Evolutionary conservation across 2,888 invertebrate genomes (phyloP), one percentile per base, ranked within the genome.

Genomic region (Heliconius hortense): DNA sequence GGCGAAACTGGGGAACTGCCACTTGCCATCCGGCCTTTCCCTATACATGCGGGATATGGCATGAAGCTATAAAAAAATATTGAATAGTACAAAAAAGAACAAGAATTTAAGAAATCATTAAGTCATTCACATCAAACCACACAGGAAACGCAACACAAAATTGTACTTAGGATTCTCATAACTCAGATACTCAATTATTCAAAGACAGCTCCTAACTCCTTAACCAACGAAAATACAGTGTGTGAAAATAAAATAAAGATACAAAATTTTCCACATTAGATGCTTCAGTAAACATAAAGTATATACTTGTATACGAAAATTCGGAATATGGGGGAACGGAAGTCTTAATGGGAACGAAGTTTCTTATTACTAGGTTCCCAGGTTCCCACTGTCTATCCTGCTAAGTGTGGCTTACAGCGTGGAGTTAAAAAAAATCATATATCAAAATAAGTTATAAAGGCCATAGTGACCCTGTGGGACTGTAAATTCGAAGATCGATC

Each of bases 101-200:
- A n/a, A 21, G n/a, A 35, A 35, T 4, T 35, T 35, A 11, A 8
- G 35, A n/a, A 35, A 64, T 63, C 21, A 64, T 35, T 28, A 63
- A 63, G 64, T 24, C 13, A 24, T 26, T 66, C 24, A 24, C 39
- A 66, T 39, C 24, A 66, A 43, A 66, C 26, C 39, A 66, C 66
- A 43, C 43, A 43, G 24, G 24, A 66, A 66, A 24, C 66, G 24
- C 66, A 66, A 66, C 66, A 66, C 66, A 66, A 24, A 66, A 66
- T 24, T 66, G 26, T 66, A 66, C 43, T 66, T 43, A 66, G 24
- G 43, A 43, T 39, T 66, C 66, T 66, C 66, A 66, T 66, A 66
- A 66, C 66, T 66, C 39, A 66, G 39, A 66, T 24, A 26, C 66
- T 66, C 66, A 66, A 66, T 66, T 66, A 66, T 66, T 39, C 66